Evolutionary conservation across 2,797 vertebrate genomes (phyloP).

Genomic region (Falco concolor): DNA sequence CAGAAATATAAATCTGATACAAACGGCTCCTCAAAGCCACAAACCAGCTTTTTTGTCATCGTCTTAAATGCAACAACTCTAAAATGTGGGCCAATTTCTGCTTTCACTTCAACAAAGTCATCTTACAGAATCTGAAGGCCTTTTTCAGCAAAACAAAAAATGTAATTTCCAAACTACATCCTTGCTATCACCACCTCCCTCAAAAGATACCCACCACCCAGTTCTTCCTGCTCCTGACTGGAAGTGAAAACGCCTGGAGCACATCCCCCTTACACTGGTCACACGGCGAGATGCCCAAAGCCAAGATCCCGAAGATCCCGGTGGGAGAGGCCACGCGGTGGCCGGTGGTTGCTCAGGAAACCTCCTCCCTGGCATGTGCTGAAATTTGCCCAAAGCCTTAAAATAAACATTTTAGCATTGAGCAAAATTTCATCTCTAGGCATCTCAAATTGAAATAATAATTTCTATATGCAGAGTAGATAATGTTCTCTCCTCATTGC

Average conservation of each 20-base stretch:
- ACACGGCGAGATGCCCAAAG: neutral
- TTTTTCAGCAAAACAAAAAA: neutral
- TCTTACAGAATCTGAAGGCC: neutral
- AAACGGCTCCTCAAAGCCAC: neutral
- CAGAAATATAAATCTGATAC: neutral
- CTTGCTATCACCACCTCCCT: neutral
- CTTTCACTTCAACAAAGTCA: neutral
- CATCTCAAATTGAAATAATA: neutral
- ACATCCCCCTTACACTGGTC: neutral
- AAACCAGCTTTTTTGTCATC: neutral
- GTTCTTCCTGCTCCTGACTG: neutral
- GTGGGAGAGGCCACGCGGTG: neutral
- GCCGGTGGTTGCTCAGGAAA: neutral
- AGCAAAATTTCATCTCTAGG: neutral
- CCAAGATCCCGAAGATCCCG: neutral
- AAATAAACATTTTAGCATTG: neutral
- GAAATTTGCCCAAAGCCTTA: neutral
- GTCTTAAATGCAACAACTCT: neutral
- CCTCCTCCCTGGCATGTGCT: neutral
- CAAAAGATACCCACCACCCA: neutral
- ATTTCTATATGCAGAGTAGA: neutral
- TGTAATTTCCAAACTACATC: neutral
- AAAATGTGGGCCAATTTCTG: neutral
- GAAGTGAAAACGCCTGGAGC: rapidly evolving
- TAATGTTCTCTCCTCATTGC: neutral